Evolutionary conservation across 1,140 invertebrate species (phyloP).

Genomic region (Drosophila cardini): DNA sequence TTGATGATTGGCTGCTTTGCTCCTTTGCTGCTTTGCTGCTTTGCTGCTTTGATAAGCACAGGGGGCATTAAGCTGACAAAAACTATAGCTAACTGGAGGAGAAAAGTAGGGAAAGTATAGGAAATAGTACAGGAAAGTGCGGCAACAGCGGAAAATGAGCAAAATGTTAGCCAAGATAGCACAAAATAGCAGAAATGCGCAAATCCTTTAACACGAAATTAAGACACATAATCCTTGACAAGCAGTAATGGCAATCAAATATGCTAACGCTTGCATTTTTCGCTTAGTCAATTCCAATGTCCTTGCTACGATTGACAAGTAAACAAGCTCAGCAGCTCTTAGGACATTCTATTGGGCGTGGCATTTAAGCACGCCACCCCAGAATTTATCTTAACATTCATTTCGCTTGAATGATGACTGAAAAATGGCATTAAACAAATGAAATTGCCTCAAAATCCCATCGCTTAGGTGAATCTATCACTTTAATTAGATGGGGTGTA

Average conservation of each 20-base stretch:
- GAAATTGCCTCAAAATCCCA: conserved; percentile 54
- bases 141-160: conserved; percentile 38
- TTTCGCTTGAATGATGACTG: conserved; percentile 20
- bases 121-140: conserved; percentile 38
- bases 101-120: too few relatives aligned
- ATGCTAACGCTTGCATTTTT: conserved; percentile 81
- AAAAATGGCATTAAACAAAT: conserved; percentile 66
- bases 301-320: conserved; percentile 61
- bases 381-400: conserved; percentile 1
- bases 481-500: conserved; percentile 63
- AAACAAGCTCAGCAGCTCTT: neutral
- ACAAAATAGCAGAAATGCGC: conserved; percentile 42
- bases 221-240: conserved; percentile 80
- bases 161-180: conserved; percentile 36
- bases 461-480: conserved; percentile 65
- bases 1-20: conserved; percentile 79
- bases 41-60: conserved; percentile 67
- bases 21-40: conserved; percentile 36
- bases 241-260: conserved; percentile 82
- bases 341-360: conserved; percentile 15
- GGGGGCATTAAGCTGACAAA: conserved; percentile 79
- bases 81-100: conserved; percentile 56
- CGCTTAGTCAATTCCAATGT: conserved; percentile 57
- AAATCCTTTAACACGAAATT: conserved; percentile 83
- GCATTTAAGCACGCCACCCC: neutral